Base-by-base conservation (phyloP, 2,888 invertebrate species). In the Tetanocera ferruginea region DNA sequence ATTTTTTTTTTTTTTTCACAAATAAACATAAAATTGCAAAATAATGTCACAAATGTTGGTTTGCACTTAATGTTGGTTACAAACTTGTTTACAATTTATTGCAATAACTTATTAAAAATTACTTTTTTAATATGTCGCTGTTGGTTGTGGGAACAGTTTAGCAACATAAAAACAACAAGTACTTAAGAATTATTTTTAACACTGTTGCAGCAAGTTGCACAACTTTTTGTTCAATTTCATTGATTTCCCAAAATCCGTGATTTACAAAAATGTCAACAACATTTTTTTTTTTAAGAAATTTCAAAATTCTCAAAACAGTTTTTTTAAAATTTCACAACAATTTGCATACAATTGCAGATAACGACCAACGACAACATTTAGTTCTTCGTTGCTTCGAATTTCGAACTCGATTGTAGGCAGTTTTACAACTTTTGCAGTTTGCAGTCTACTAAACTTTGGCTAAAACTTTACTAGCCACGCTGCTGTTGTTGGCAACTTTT, bases 11-110 rank as follows among this genome's bases (percentile, higher is more conserved):
- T 69, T 64, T 57, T 23, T 14, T 5, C 5, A 60, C 19, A 60
- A 64, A 31, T 57, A 52, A 43, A 72, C 49, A 74, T 79, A 82
- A 66, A 37, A 43, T 37, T 37, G 37, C 67, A 37, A 67, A 67
- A 43, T 37, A n/a, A 43, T 67, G 14, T 55, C 55, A 23, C 55
- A 55, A 19, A 25, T 19, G 17, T 67, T 67, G 3, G 31, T n/a
- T 19, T 23, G n/a, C 19, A 11, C 4, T 19, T 19, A n/a, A n/a
- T 43, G 67, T 69, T 49, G 6, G 11, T 19, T 60, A 8, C 6
- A 17, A 67, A 67, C 34, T 43, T 34, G 34, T 19, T 19, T 11
- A 37, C 23, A n/a, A 43, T 37, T n/a, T 67, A n/a, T 67, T 43
- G 34, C 19, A 37, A 34, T 3, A 43, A 43, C 43, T 43, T 11